A percentile compares a stretch with the other conserved stretches of the same genome.
phyloP scores from a whole-genome alignment of 2,797 vertebrate species.

The Allobates femoralis region DNA sequence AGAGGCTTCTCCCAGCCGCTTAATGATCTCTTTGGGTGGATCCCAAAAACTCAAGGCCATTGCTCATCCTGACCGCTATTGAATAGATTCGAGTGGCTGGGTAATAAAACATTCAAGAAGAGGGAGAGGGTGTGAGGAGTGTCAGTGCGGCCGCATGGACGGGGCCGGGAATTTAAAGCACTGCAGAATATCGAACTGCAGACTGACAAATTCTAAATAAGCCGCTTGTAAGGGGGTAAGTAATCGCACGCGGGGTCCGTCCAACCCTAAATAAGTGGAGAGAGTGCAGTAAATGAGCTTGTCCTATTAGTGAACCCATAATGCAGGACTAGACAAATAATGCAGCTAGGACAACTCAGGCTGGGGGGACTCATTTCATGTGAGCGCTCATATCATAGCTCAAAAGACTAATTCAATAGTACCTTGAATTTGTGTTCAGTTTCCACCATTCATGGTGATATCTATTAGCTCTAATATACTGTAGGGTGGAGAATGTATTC shows the following conservation, averaged over 20 bases:
- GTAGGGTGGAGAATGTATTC: too few relatives aligned
- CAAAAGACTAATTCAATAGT: background rate
- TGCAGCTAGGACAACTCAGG: background rate
- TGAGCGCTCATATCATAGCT: too few relatives aligned
- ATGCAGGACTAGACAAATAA: background rate
- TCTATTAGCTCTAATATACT: background rate
- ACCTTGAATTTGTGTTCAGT: background rate
- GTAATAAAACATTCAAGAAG: conserved; percentile 33
- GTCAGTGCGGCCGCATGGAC: conserved; percentile 14
- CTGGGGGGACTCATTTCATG: background rate
- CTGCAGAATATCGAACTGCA: conserved; percentile 36
- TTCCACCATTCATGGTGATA: background rate
- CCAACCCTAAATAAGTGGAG: background rate
- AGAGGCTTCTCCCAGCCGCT: background rate
- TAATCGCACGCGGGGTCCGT: conserved; percentile 6
- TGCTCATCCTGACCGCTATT: conserved; percentile 32
- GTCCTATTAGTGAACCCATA: background rate
- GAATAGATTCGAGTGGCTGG: conserved; percentile 30
- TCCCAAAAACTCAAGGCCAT: conserved; percentile 30
- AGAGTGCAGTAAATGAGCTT: background rate
- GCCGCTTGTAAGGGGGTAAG: background rate
- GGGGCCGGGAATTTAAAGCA: conserved; percentile 28
- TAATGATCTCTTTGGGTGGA: conserved; percentile 51
- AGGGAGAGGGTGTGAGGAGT: background rate
- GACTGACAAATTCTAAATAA: conserved; percentile 37